Percentiles rank a stretch among this genome's conserved stretches.
Conservation (phyloP, 1,140 invertebrate species). For the Intoshia linei region DNA sequence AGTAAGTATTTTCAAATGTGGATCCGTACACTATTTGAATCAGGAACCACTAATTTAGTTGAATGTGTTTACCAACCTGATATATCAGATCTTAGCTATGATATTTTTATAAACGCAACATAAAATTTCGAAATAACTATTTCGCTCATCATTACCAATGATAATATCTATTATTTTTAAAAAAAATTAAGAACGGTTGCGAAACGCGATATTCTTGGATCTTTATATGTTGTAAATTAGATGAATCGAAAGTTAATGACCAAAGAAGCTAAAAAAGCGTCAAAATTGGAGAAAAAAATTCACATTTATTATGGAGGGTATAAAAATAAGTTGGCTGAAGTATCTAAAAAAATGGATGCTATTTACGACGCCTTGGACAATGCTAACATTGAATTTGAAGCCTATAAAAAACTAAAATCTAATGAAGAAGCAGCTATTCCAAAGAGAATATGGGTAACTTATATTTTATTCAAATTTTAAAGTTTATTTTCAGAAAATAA, state of each 20-base stretch:
- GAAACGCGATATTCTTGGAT: too few species aligned
- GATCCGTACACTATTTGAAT: too few species aligned
- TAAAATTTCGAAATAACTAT: too few species aligned
- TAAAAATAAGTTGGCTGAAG: not conserved
- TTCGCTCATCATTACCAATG: too few species aligned
- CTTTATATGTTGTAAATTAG: too few species aligned
- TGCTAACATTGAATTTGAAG: slow-evolving; percentile 45
- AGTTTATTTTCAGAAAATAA: slow-evolving; percentile 32
- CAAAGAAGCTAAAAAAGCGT: slow-evolving; percentile 63
- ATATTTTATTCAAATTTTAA: slow-evolving; percentile 5
- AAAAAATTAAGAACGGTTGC: too few species aligned
- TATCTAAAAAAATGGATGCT: not conserved
- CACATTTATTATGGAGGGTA: slow-evolving; percentile 66
- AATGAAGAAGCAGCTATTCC: slow-evolving; percentile 64
- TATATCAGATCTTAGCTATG: too few species aligned
- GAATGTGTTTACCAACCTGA: too few species aligned
- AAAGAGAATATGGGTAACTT: slow-evolving; percentile 39
- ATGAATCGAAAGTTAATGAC: slow-evolving; percentile 70
- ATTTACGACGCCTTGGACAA: not conserved
- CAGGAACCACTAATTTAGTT: too few species aligned
- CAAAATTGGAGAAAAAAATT: slow-evolving; percentile 85
- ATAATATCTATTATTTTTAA: too few species aligned
- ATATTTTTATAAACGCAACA: too few species aligned
- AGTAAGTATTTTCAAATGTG: too few species aligned
- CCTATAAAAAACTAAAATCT: slow-evolving; percentile 54